Conservation (phyloP, 2,888 invertebrate genomes). For the Acrobasis consociella region DNA sequence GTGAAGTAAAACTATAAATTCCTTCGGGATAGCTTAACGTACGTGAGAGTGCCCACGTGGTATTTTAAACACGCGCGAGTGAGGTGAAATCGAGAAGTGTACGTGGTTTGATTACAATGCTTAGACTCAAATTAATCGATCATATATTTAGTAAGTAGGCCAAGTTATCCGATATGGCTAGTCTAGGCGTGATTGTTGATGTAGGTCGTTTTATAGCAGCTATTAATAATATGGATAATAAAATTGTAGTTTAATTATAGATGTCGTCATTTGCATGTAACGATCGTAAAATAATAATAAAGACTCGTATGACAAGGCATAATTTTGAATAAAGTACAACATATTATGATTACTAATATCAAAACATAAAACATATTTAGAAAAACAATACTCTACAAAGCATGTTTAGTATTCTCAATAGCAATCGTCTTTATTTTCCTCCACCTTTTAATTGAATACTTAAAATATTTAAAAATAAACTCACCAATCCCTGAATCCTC, state of each 20-base stretch:
- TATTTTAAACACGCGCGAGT: constrained; percentile 34
- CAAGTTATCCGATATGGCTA: constrained; percentile 27
- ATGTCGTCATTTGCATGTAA: neutral
- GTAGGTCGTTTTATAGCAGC: constrained; percentile 6
- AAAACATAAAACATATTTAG: neutral
- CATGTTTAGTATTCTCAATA: neutral
- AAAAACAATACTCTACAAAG: too few relatives aligned
- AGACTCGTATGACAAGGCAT: neutral
- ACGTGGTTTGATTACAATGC: constrained; percentile 31
- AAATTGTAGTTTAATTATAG: neutral
- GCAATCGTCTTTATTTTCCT: neutral
- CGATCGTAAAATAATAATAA: neutral
- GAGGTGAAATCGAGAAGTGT: constrained; percentile 39
- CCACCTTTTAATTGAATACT: neutral
- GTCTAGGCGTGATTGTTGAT: constrained; percentile 18
- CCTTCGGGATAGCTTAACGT: constrained; percentile 22
- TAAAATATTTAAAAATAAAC: constrained; percentile 36
- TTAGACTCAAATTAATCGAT: constrained; percentile 22
- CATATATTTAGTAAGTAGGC: constrained; percentile 25
- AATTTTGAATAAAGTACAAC: neutral
- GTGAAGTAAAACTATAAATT: constrained; percentile 4
- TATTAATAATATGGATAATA: constrained; percentile 1
- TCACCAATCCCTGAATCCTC: constrained; percentile 77
- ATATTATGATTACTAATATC: neutral
- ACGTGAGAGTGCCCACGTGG: constrained; percentile 31